A percentile compares a stretch with the other conserved stretches of the same genome.
phyloP scores from a whole-genome alignment of 2,888 invertebrate species.

The Hylaea fasciaria region DNA sequence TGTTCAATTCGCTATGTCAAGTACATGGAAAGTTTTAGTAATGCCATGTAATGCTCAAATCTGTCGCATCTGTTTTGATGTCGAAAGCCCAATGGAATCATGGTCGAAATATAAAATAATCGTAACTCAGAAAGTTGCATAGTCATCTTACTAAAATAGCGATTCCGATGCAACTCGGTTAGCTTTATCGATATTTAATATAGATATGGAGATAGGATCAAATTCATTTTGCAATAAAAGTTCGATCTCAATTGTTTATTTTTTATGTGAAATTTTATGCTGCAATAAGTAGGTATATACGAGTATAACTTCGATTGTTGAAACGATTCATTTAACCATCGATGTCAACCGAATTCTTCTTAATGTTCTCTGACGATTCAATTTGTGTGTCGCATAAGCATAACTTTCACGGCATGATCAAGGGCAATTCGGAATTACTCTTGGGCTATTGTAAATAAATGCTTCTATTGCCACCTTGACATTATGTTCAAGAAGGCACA shows the following conservation, averaged over 20 bases:
- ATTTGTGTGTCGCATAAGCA: neutral
- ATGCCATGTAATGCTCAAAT: neutral
- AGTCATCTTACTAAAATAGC: slow-evolving; percentile 8
- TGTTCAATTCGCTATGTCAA: neutral
- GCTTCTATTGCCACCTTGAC: slow-evolving; percentile 25
- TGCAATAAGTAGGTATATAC: too few relatives aligned
- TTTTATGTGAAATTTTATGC: too few relatives aligned
- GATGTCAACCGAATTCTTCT: too few relatives aligned
- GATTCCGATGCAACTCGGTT: neutral
- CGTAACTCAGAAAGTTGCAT: slow-evolving; percentile 8
- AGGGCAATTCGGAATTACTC: slow-evolving; percentile 10
- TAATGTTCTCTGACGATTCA: too few relatives aligned
- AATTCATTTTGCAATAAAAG: neutral
- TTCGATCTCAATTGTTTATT: too few relatives aligned
- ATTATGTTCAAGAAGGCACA: slow-evolving; percentile 21
- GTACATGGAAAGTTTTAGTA: slow-evolving; percentile 1
- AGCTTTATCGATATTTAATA: neutral
- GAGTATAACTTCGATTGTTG: too few relatives aligned
- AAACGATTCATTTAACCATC: too few relatives aligned
- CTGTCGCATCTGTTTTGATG: neutral
- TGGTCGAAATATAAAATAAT: slow-evolving; percentile 5
- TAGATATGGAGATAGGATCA: neutral
- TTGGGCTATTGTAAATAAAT: slow-evolving; percentile 16
- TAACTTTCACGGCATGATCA: slow-evolving; percentile 16
- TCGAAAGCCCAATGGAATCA: slow-evolving; percentile 3